Conservation (phyloP, 2,888 invertebrate species). For the Amaurobius ferox region DNA sequence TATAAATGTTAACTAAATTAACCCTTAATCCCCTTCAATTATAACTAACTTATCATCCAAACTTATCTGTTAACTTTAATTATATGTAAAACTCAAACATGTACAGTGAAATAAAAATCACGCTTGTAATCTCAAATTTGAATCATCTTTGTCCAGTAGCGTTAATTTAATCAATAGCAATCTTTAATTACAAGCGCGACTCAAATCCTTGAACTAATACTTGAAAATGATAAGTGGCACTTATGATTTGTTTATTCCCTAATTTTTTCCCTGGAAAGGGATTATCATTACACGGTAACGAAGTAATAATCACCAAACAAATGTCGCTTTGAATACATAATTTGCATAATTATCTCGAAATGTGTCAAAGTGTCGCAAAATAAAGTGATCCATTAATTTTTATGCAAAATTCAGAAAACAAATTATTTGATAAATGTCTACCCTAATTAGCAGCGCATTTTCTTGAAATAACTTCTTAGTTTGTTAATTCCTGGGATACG, state of each 20-base stretch:
- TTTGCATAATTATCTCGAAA: neutral
- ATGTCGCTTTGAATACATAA: constrained; percentile 2
- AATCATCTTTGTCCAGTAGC: neutral
- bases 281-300: neutral
- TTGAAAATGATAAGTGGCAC: neutral
- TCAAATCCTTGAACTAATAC: neutral
- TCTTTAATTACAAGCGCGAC: neutral
- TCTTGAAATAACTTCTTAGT: neutral
- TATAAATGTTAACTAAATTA: too few species aligned
- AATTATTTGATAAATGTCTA: neutral
- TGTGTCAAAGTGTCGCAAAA: neutral
- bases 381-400: constrained; percentile 1
- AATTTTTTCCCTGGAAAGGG: neutral
- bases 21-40: too few species aligned
- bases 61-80: neutral
- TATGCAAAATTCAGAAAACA: neutral
- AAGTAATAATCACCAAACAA: constrained; percentile 5
- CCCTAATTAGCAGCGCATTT: neutral
- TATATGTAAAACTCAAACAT: neutral
- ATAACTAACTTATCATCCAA: too few species aligned
- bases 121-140: neutral
- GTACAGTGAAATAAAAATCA: neutral
- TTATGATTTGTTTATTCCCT: too few species aligned
- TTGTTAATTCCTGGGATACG: neutral
- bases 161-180: neutral